These are phyloP conservation scores for Alviniconcha marisindica DNA, from an alignment of 1,140 invertebrate species.

Conservation along the genomic window DNA sequence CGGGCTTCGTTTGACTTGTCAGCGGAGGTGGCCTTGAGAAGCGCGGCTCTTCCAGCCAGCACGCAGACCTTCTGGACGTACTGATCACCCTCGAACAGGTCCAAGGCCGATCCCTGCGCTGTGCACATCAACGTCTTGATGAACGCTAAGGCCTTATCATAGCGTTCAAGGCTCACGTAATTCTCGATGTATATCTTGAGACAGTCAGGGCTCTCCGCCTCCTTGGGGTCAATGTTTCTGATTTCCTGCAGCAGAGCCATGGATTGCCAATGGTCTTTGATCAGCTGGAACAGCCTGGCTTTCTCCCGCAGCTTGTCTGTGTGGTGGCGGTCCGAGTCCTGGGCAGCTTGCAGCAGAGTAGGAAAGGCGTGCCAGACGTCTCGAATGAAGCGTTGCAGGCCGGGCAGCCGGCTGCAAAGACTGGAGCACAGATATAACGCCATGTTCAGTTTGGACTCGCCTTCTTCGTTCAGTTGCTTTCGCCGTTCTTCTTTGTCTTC, in stretches of 20 bases:
- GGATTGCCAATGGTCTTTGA: background rate
- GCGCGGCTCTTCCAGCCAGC: background rate
- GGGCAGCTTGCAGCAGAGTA: background rate
- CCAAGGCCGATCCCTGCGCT: background rate
- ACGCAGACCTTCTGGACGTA: constrained; percentile 15
- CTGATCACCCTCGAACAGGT: background rate
- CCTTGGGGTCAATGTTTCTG: background rate
- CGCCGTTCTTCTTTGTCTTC: background rate
- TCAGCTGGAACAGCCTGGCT: background rate
- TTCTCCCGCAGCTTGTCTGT: background rate
- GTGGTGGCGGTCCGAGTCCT: background rate
- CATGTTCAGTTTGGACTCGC: background rate
- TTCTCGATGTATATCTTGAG: constrained; percentile 15
- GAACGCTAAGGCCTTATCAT: background rate
- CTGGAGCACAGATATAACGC: background rate
- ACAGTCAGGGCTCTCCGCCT: background rate
- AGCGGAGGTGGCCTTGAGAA: background rate
- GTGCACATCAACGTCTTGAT: background rate
- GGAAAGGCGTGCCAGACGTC: background rate
- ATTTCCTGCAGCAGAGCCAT: background rate
- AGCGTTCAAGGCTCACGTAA: background rate
- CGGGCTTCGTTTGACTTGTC: background rate
- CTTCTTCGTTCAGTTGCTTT: background rate
- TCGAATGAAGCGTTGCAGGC: background rate
- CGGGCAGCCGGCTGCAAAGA: background rate